Evolutionary conservation across 2,113 vertebrate genomes (phyloP).

Genomic region (Otolemur garnettii): DNA sequence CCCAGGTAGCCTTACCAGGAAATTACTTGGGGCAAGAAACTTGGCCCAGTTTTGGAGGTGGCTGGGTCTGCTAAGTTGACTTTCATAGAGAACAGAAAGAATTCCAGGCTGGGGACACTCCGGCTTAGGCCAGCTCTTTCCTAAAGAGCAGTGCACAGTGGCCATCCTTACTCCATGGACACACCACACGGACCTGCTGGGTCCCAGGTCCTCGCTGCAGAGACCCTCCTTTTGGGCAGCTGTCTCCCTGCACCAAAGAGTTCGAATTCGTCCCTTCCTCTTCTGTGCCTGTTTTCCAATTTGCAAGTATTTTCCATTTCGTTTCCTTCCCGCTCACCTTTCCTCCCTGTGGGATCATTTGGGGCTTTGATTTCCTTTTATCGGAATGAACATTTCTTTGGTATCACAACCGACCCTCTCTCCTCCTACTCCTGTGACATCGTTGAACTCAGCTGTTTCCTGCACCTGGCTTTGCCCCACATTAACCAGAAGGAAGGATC

Average conservation of each 20-base stretch:
- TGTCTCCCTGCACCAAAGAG: constrained; percentile 5
- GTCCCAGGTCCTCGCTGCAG: constrained; percentile 5
- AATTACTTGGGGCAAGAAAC: not conserved
- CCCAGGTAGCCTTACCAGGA: not conserved
- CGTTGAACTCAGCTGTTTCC: constrained; percentile 77
- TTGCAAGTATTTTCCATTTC: constrained; percentile 61
- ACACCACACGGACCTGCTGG: not conserved
- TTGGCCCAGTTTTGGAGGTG: not conserved
- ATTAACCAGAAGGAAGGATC: not conserved
- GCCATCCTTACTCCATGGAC: not conserved
- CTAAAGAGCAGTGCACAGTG: not conserved
- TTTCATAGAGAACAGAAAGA: not conserved
- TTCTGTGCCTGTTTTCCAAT: not conserved
- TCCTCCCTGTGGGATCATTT: not conserved
- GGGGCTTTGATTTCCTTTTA: constrained; percentile 57
- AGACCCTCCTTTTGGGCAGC: not conserved
- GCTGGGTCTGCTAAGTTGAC: not conserved
- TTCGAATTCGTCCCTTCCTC: not conserved
- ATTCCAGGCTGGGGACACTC: not conserved
- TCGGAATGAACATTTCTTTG: constrained; percentile 47
- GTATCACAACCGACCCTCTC: not conserved
- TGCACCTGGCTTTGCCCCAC: constrained; percentile 73
- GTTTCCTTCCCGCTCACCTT: constrained; percentile 55
- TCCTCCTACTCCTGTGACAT: not conserved
- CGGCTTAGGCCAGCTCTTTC: not conserved